Percentiles rank a stretch among this genome's conserved stretches.
These are phyloP conservation scores for Cydia strobilella DNA, from an alignment of 1,140 invertebrate genomes.

Conservation along the genomic window DNA sequence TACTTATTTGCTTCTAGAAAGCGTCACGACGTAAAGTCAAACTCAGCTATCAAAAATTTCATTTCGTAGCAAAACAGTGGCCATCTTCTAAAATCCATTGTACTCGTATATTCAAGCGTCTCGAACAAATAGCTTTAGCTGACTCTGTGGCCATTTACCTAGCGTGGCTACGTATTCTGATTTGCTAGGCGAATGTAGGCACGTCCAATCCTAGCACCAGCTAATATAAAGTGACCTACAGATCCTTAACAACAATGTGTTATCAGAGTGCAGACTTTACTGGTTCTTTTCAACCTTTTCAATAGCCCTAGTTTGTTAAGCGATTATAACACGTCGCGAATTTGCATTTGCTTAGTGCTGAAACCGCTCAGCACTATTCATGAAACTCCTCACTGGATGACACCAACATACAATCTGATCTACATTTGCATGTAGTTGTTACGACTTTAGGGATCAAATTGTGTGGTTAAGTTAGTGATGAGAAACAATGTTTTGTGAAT, in stretches of 20 bases:
- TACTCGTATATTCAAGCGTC: neutral
- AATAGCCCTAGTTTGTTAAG: neutral
- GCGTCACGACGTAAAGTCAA: no score
- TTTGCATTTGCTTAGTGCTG: constrained; percentile 16
- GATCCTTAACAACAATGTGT: neutral
- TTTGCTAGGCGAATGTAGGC: neutral
- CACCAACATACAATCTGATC: neutral
- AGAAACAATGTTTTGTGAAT: neutral
- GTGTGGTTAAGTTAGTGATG: neutral
- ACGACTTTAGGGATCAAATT: neutral
- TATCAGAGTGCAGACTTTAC: neutral
- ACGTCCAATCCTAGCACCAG: neutral
- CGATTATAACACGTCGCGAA: neutral
- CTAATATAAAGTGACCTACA: neutral
- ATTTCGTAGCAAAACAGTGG: constrained; percentile 1
- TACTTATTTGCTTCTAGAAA: no score
- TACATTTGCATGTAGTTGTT: no score
- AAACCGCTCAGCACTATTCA: neutral
- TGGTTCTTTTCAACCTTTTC: neutral
- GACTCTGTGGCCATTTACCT: constrained; percentile 6
- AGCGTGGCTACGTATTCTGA: neutral
- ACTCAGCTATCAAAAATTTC: no score
- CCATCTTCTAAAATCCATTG: neutral
- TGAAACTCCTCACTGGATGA: neutral
- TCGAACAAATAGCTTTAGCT: constrained; percentile 7